Percentiles rank a stretch among this genome's conserved stretches.
Evolutionary conservation across 1,140 invertebrate species (phyloP).

Genomic region (Pachyrhynchus sulphureomaculatus): DNA sequence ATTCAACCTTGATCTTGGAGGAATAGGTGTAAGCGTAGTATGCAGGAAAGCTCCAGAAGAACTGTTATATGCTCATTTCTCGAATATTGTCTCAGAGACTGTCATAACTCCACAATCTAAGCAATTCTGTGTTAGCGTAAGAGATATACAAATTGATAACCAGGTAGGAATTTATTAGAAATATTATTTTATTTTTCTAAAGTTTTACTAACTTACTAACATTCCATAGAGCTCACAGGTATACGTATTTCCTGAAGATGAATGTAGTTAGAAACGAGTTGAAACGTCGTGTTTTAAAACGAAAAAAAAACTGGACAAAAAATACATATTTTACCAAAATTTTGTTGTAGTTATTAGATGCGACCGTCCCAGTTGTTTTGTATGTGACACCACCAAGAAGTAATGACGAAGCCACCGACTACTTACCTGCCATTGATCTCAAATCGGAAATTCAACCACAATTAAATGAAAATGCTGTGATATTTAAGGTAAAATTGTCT

Average conservation of each 20-base stretch:
- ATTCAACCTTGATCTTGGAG: conserved; percentile 63
- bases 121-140: conserved; percentile 72
- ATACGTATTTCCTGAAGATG: too few species aligned
- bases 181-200: too few species aligned
- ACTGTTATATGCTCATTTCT: conserved; percentile 77
- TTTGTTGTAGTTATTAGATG: conserved; percentile 69
- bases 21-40: conserved; percentile 83
- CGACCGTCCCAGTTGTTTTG: conserved; percentile 79
- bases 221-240: too few species aligned
- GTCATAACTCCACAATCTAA: conserved; percentile 58
- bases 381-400: conserved; percentile 61
- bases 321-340: too few species aligned
- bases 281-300: too few species aligned
- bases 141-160: conserved; percentile 88
- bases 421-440: conserved; percentile 64
- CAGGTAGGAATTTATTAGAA: conserved; percentile 58
- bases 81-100: conserved; percentile 70
- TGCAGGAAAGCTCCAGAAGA: conserved; percentile 80
- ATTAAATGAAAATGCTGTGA: conserved; percentile 72
- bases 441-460: conserved; percentile 68
- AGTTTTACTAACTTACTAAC: too few species aligned
- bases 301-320: too few species aligned
- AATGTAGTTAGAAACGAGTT: too few species aligned
- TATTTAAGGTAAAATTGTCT: conserved; percentile 73
- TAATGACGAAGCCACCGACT: conserved; percentile 39